Evolutionary conservation across 1,140 invertebrate genomes (phyloP).

Genomic region (Bombus pyrosoma): DNA sequence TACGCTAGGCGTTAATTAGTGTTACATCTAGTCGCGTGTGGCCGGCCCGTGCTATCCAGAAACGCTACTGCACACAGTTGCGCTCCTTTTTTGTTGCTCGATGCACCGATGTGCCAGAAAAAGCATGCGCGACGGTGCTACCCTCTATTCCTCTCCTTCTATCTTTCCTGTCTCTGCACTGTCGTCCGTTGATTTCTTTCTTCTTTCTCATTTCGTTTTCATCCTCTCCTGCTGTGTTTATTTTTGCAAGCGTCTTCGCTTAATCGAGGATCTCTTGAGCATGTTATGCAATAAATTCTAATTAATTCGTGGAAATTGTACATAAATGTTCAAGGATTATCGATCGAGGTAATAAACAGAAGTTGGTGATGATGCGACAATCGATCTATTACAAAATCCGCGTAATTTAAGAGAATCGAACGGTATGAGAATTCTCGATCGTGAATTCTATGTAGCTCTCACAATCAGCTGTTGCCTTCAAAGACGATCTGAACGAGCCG

Average conservation of each 20-base stretch:
- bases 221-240: background rate
- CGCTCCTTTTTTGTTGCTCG: constrained; percentile 28
- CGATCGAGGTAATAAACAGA: background rate
- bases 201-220: background rate
- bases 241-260: too few relatives aligned
- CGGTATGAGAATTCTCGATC: background rate
- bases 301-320: background rate
- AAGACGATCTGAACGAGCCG: constrained; percentile 59
- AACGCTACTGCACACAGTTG: constrained; percentile 54
- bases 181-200: background rate
- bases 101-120: constrained; percentile 48
- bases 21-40: constrained; percentile 81
- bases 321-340: background rate
- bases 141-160: background rate
- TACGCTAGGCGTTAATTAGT: constrained; percentile 80
- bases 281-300: background rate
- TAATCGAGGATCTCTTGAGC: background rate
- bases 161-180: background rate
- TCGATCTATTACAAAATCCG: too few relatives aligned
- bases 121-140: constrained; percentile 48
- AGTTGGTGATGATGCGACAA: background rate
- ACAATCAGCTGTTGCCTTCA: background rate
- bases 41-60: constrained; percentile 80
- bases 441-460: background rate
- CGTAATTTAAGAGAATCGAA: background rate